Conservation (phyloP, 2,113 vertebrate genomes). For the Nematolebias whitei region DNA sequence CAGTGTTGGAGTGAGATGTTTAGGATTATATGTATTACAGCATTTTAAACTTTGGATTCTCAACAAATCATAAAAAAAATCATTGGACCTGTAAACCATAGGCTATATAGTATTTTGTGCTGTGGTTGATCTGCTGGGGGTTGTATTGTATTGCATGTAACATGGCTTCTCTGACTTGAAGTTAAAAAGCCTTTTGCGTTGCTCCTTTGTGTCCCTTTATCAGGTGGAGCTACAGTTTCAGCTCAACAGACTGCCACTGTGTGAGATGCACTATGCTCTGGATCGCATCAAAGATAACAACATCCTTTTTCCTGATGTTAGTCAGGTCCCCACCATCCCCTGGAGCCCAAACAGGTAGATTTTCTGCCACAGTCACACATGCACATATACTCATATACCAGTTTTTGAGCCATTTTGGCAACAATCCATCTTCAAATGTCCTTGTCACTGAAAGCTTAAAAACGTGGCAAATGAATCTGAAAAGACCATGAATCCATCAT, state of each 20-base stretch:
- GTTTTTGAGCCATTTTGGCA: neutral
- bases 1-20: too few species aligned
- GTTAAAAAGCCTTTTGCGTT: neutral
- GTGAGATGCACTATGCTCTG: slow-evolving; percentile 99
- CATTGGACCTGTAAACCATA: too few species aligned
- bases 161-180: neutral
- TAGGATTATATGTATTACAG: too few species aligned
- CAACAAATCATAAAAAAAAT: too few species aligned
- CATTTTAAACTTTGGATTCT: too few species aligned
- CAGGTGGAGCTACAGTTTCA: slow-evolving; percentile 99
- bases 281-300: slow-evolving; percentile 95
- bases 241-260: slow-evolving; percentile 94
- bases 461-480: too few species aligned
- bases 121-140: too few species aligned
- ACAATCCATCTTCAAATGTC: neutral
- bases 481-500: too few species aligned
- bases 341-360: slow-evolving; percentile 98
- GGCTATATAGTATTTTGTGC: neutral
- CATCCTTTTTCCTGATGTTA: slow-evolving; percentile 94
- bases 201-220: slow-evolving; percentile 13
- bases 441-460: too few species aligned
- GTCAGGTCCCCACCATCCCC: slow-evolving; percentile 92
- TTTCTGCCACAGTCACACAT: neutral
- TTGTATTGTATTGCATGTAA: neutral
- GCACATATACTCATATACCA: neutral